Conservation (phyloP, 2,113 vertebrate genomes). For the Thunnus maccoyii region DNA sequence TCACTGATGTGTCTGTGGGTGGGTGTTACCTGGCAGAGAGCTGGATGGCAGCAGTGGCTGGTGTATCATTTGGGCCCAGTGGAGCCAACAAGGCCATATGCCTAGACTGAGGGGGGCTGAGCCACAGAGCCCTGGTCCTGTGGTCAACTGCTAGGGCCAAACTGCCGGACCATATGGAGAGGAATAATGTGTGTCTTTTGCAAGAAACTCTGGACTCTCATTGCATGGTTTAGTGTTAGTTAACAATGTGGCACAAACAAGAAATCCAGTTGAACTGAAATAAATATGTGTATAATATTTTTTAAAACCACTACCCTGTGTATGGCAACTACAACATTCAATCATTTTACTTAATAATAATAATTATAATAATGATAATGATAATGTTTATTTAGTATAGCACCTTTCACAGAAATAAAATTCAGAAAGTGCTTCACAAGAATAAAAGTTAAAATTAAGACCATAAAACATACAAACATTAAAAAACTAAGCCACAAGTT, state of each 20-base stretch:
- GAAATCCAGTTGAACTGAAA: too few species aligned
- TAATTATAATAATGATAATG: too few species aligned
- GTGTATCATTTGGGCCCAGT: conserved; percentile 47
- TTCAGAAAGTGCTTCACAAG: too few species aligned
- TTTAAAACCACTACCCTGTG: too few species aligned
- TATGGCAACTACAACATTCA: too few species aligned
- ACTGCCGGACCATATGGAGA: conserved; percentile 65
- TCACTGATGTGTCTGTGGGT: conserved; percentile 42
- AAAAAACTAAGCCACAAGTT: too few species aligned
- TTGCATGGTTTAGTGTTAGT: conserved; percentile 15
- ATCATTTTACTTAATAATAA: too few species aligned
- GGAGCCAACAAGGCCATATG: conserved; percentile 67
- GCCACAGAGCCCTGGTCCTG: conserved; percentile 50
- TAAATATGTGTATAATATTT: too few species aligned
- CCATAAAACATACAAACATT: too few species aligned
- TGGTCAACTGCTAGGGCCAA: conserved; percentile 52
- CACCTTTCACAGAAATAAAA: too few species aligned
- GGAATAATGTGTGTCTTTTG: conserved; percentile 47
- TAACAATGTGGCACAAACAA: background rate
- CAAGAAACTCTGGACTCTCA: conserved; percentile 17
- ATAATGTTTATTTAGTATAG: too few species aligned
- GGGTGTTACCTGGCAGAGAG: conserved; percentile 58
- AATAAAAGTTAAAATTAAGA: too few species aligned
- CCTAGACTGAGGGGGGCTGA: conserved; percentile 43
- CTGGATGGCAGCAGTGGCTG: conserved; percentile 10